A percentile compares a stretch with the other conserved stretches of the same genome.
These are phyloP conservation scores for Chlorospingus semifuscus DNA, from an alignment of 2,797 vertebrate species.

Conservation along the genomic window DNA sequence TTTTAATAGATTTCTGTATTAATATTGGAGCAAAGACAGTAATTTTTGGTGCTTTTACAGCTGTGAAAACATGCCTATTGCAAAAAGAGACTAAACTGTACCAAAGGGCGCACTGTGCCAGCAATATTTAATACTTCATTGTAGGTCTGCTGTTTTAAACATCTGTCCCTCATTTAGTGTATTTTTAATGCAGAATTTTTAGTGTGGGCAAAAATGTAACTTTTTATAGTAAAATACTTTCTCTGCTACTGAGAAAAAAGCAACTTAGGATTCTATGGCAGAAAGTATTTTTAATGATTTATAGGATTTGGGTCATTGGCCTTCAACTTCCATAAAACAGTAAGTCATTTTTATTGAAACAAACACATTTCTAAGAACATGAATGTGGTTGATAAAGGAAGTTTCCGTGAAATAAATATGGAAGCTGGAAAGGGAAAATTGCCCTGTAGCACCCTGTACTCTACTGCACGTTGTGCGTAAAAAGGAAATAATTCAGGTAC, in stretches of 20 bases:
- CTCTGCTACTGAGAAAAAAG: slow-evolving; percentile 54
- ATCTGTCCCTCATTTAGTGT: slow-evolving; percentile 76
- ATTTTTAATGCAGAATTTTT: slow-evolving; percentile 69
- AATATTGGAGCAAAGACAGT: slow-evolving; percentile 69
- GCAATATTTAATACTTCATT: slow-evolving; percentile 77
- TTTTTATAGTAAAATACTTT: slow-evolving; percentile 55
- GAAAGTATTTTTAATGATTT: slow-evolving; percentile 49
- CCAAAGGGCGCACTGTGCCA: slow-evolving; percentile 68
- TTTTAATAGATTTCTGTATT: slow-evolving; percentile 72
- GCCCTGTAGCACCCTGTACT: neutral
- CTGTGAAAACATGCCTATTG: slow-evolving; percentile 75
- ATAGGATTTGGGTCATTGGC: slow-evolving; percentile 14
- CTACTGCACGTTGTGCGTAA: fast-evolving
- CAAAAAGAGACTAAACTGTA: slow-evolving; percentile 73
- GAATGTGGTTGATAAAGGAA: neutral
- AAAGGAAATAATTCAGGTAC: neutral
- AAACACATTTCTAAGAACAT: neutral
- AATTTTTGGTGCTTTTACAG: slow-evolving; percentile 74
- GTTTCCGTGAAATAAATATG: neutral
- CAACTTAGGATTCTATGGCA: slow-evolving; percentile 23
- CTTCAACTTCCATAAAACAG: slow-evolving; percentile 23
- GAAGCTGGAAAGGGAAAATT: neutral
- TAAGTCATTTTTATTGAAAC: slow-evolving; percentile 6
- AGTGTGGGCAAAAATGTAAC: slow-evolving; percentile 55
- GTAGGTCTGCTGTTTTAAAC: slow-evolving; percentile 67